Evolutionary conservation across 1,140 invertebrate species (phyloP), one percentile per base, ranked within the genome.

Genomic region (Calliphora vicina): DNA sequence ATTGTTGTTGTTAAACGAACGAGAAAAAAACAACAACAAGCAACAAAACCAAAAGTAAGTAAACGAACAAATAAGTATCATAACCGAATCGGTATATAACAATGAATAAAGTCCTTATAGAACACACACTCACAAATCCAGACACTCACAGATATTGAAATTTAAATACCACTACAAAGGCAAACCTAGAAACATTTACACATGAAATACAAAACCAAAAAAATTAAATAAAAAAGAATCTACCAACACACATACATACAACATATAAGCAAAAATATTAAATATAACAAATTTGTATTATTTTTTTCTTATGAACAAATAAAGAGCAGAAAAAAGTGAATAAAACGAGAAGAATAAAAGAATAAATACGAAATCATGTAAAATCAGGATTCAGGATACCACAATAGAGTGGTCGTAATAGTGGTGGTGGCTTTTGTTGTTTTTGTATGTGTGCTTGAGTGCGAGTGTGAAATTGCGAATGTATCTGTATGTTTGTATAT

Each of bases 311-410:
- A 23, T 23, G 45, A 67, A 67, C 61, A 67, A 67, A 23, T 23
- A 67, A 20, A 67, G n/a, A 67, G n/a, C 50, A 57, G n/a, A n/a
- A n/a, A 0, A 17, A 57, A 57, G 1, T n/a, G 5, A 57, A 57
- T n/a, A 17, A 57, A 57, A 57, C 15, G 5, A 1, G n/a, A 57
- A 57, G n/a, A 57, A n/a, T 57, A 57, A n/a, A 57, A 57, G 50
- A 57, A 57, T 57, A 57, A 57, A 57, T 57, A 57, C 61, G 26
- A 85, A 87, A 88, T 87, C 86, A 86, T 82, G 15, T 45, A 61
- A 87, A 87, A 89, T 89, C 88, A 87, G 86, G 87, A 86, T 87
- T 84, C 85, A 85, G 82, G 84, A 87, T 87, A 84, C 88, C 88
- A 86, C 88, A 89, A 87, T 87, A 86, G 85, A 87, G 86, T 86